Evolutionary conservation across 2,113 vertebrate genomes (phyloP).

Genomic region (Macheiramphus alcinus): DNA sequence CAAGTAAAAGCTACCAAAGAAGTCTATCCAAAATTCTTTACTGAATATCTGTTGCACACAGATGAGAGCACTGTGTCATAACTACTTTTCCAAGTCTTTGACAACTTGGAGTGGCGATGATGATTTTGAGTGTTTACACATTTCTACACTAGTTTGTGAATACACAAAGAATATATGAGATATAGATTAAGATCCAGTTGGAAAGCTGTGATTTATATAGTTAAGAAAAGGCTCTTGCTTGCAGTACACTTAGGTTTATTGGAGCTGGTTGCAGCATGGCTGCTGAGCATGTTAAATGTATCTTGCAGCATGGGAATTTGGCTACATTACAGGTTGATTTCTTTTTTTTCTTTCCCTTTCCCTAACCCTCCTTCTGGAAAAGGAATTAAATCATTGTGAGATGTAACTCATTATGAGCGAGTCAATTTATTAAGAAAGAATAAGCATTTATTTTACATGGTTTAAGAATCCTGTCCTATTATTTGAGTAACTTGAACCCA

Average conservation of each 20-base stretch:
- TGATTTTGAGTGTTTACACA: background rate
- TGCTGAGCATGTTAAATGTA: background rate
- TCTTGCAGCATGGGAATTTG: background rate
- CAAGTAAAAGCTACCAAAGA: background rate
- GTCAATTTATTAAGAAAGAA: background rate
- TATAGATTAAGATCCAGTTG: background rate
- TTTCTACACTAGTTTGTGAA: background rate
- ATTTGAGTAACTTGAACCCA: background rate
- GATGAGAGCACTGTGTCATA: background rate
- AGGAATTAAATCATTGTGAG: background rate
- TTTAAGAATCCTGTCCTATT: background rate
- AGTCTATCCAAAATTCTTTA: background rate
- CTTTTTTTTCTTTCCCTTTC: background rate
- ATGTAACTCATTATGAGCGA: background rate
- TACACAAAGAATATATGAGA: background rate
- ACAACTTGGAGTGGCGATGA: background rate
- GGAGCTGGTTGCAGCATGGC: background rate
- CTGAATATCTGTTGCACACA: background rate
- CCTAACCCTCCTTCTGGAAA: background rate
- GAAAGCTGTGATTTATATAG: background rate
- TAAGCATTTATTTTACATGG: background rate
- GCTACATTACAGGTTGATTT: background rate
- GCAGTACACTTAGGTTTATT: background rate
- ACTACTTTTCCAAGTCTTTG: background rate
- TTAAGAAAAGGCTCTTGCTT: background rate